Conservation (phyloP, 2,888 invertebrate species). For the Nyleta sp. region DNA sequence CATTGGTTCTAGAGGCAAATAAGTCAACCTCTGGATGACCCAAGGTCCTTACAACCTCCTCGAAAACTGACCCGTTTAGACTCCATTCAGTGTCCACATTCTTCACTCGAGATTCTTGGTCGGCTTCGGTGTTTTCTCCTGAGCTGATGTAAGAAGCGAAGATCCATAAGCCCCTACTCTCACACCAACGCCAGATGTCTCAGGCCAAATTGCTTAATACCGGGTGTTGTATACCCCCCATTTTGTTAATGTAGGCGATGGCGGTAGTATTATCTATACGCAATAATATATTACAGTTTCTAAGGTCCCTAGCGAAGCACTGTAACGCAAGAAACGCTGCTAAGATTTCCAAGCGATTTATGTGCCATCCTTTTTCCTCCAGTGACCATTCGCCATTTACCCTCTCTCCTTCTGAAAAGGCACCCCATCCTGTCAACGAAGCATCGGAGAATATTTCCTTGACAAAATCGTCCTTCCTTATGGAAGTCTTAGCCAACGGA, state of each 20-base stretch:
- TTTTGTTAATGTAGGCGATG: background rate
- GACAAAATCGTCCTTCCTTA: no score
- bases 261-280: slow-evolving; percentile 5
- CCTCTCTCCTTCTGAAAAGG: background rate
- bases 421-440: slow-evolving; percentile 18
- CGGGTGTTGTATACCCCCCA: background rate
- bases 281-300: background rate
- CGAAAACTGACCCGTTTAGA: background rate
- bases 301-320: background rate
- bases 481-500: no score
- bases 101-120: background rate
- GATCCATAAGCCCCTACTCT: background rate
- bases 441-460: slow-evolving; percentile 38
- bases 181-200: background rate
- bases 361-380: no score
- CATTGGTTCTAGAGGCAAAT: background rate
- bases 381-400: no score
- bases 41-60: background rate
- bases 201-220: background rate
- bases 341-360: no score
- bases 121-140: background rate
- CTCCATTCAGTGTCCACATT: background rate
- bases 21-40: background rate
- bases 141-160: background rate
- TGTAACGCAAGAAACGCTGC: background rate